These are phyloP conservation scores for Pantala flavescens DNA, from an alignment of 1,140 invertebrate genomes.

Conservation along the genomic window DNA sequence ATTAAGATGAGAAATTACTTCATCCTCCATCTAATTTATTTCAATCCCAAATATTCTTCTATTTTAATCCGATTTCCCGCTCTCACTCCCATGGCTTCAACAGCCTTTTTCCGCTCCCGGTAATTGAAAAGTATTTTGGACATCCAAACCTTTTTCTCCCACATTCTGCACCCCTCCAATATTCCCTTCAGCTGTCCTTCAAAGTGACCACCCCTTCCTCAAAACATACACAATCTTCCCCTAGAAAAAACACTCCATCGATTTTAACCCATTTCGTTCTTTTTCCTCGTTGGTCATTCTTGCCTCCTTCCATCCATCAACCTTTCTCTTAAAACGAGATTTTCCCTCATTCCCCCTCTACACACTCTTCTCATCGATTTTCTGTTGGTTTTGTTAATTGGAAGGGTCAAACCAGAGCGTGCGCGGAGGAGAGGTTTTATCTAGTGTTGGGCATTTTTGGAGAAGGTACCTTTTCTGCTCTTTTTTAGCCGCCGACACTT, in stretches of 20 bases:
- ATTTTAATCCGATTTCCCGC: slow-evolving; percentile 3
- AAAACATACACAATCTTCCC: neutral
- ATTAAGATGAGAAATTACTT: neutral
- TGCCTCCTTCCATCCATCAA: neutral
- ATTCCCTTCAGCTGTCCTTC: neutral
- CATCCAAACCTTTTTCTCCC: slow-evolving; percentile 25
- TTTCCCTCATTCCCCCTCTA: neutral
- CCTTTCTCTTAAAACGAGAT: neutral
- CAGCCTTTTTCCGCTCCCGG: slow-evolving; percentile 6
- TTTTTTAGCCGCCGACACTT: too few species aligned
- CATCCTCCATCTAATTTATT: slow-evolving; percentile 3
- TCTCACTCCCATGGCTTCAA: neutral
- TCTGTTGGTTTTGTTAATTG: slow-evolving; percentile 10
- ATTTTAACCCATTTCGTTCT: neutral
- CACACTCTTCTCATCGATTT: neutral
- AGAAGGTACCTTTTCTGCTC: neutral
- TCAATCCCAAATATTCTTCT: neutral
- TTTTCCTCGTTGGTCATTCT: neutral
- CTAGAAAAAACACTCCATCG: neutral
- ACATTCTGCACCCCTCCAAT: slow-evolving; percentile 10
- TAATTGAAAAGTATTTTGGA: slow-evolving; percentile 16
- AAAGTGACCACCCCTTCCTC: neutral
- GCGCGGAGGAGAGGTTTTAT: neutral
- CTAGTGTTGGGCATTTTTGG: neutral
- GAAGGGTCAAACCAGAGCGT: slow-evolving; percentile 3